Conservation (phyloP, 2,888 invertebrate genomes). For the Dolomedes plantarius region DNA sequence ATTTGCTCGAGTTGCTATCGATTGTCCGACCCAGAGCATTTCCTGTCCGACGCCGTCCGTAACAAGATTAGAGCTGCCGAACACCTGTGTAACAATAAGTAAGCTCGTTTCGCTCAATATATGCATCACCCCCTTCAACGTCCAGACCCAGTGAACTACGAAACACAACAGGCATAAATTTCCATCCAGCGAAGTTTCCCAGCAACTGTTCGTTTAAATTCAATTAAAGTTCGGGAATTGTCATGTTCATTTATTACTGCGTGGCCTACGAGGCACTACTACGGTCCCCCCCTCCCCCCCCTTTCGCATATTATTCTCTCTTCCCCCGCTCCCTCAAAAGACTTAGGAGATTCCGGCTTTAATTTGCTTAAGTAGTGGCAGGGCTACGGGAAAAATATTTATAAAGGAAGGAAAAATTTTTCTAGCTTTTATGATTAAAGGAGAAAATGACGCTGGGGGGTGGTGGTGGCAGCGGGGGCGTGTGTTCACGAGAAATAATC, state of each 20-base stretch:
- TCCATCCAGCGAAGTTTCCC: slow-evolving; percentile 52
- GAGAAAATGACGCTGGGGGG: slow-evolving; percentile 55
- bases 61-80: too few species aligned
- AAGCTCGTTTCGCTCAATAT: slow-evolving; percentile 29
- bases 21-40: too few species aligned
- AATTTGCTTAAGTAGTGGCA: slow-evolving; percentile 67
- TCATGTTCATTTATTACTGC: slow-evolving; percentile 71
- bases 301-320: slow-evolving; percentile 14
- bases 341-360: slow-evolving; percentile 43
- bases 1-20: too few species aligned
- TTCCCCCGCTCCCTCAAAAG: slow-evolving; percentile 25
- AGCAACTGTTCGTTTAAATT: slow-evolving; percentile 71
- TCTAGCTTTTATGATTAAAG: slow-evolving; percentile 70
- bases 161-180: slow-evolving; percentile 70
- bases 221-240: slow-evolving; percentile 72
- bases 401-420: slow-evolving; percentile 64
- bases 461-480: background rate
- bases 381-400: slow-evolving; percentile 54
- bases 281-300: background rate
- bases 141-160: slow-evolving; percentile 63
- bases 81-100: slow-evolving; percentile 25
- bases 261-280: slow-evolving; percentile 9
- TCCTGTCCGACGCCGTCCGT: too few species aligned
- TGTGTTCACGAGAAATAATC: slow-evolving; percentile 53
- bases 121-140: slow-evolving; percentile 25